phyloP scores from a whole-genome alignment of 2,797 vertebrate species.

The Anniella stebbinsi region DNA sequence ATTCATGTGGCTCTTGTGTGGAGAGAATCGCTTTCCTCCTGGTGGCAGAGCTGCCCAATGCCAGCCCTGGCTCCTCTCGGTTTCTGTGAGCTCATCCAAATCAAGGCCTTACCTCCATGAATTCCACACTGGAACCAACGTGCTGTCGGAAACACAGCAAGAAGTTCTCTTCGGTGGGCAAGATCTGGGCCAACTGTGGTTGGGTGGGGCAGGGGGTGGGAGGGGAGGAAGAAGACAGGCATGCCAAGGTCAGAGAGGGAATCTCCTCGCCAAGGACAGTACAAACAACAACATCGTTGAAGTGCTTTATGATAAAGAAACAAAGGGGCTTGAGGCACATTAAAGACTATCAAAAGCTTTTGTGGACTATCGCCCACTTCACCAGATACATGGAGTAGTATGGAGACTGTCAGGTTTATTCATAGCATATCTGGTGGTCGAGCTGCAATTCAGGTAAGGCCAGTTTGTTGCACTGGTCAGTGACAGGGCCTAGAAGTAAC shows the following conservation, averaged over 20 bases:
- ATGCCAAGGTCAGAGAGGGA: not conserved
- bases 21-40: not conserved
- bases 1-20: not conserved
- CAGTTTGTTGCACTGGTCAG: no score
- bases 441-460: no score
- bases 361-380: no score
- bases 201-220: not conserved
- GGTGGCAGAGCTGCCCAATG: not conserved
- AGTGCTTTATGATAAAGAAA: no score
- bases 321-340: no score
- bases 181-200: conserved; percentile 93
- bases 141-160: conserved; percentile 95
- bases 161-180: conserved; percentile 97
- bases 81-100: not conserved
- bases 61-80: not conserved
- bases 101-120: conserved; percentile 92
- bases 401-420: no score
- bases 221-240: not conserved
- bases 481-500: no score
- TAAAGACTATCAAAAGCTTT: no score
- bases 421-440: no score
- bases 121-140: conserved; percentile 92
- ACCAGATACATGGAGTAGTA: no score
- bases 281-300: not conserved
- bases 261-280: not conserved